Evolutionary conservation across 2,888 invertebrate species (phyloP).

Genomic region (Allygus modestus): DNA sequence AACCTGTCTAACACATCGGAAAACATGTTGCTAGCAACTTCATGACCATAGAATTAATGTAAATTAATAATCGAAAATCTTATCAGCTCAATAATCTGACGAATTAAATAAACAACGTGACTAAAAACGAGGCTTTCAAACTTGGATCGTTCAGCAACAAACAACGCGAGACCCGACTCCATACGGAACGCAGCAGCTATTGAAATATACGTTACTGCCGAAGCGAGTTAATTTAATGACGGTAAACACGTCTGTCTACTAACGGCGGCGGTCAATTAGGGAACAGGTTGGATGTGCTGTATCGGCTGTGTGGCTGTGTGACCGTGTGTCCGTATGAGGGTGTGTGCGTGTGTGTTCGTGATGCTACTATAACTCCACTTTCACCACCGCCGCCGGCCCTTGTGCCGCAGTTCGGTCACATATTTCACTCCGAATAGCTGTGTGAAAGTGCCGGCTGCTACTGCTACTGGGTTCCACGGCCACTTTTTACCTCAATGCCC

Average conservation of each 20-base stretch:
- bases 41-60: no score
- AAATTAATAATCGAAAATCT: no score
- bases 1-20: no score
- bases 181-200: not conserved
- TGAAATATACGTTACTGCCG: not conserved
- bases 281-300: conserved; percentile 25
- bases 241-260: not conserved
- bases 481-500: conserved; percentile 29
- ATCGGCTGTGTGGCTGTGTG: conserved; percentile 39
- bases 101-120: no score
- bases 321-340: conserved; percentile 30
- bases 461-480: conserved; percentile 21
- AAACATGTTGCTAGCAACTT: no score
- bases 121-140: no score
- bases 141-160: no score
- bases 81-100: no score
- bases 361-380: conserved; percentile 20
- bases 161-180: no score
- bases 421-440: conserved; percentile 9
- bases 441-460: conserved; percentile 36
- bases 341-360: conserved; percentile 38
- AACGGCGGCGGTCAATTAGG: not conserved
- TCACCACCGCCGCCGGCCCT: conserved; percentile 4
- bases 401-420: conserved; percentile 4
- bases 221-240: conserved; percentile 20